Percentiles rank a stretch among this genome's conserved stretches.
Conservation (phyloP, 2,797 vertebrate genomes). For the Dendrocincla fuliginosa region DNA sequence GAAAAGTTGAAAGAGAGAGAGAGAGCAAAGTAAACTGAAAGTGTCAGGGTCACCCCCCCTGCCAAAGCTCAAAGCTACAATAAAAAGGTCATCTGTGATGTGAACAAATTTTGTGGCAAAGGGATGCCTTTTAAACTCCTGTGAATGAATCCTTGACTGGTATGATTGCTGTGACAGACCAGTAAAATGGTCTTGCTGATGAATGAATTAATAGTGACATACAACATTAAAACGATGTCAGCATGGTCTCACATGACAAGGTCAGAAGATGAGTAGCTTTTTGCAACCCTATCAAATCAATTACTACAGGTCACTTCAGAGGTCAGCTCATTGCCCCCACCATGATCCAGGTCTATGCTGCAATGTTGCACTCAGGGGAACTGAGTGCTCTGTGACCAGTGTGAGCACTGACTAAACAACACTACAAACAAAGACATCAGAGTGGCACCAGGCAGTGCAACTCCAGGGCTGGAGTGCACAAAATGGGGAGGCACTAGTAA, state of each 20-base stretch:
- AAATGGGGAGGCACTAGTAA: not conserved
- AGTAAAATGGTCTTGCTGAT: not conserved
- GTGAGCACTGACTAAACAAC: not conserved
- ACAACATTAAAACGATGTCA: not conserved
- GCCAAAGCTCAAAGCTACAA: not conserved
- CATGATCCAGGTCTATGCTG: not conserved
- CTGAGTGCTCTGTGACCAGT: not conserved
- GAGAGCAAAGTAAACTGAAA: not conserved
- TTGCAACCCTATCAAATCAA: not conserved
- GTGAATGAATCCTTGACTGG: not conserved
- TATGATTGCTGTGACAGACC: not conserved
- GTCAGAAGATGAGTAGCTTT: not conserved
- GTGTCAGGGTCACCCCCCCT: not conserved
- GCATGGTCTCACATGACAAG: not conserved
- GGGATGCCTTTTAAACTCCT: not conserved
- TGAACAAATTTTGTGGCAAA: not conserved
- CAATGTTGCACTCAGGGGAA: fast-evolving
- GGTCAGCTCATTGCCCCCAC: not conserved
- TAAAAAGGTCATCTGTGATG: not conserved
- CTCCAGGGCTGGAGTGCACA: not conserved
- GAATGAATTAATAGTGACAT: not conserved
- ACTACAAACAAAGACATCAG: not conserved
- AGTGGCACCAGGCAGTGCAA: not conserved
- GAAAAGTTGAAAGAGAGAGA: not conserved
- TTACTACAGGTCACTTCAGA: not conserved